Conservation (phyloP, 2,797 vertebrate genomes). For the Falco concolor region DNA sequence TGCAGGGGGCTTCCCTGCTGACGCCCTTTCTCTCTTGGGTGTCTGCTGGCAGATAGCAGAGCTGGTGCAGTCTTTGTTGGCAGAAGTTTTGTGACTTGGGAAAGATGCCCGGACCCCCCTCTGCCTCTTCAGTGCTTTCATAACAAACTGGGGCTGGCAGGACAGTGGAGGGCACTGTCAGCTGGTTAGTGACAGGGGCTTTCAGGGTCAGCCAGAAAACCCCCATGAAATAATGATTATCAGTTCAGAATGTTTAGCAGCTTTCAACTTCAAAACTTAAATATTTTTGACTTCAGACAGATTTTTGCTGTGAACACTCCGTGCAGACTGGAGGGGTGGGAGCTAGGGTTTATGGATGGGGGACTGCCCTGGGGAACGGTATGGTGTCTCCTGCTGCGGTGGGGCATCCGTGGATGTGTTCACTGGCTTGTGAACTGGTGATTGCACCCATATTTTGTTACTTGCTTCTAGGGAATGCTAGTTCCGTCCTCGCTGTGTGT, state of each 20-base stretch:
- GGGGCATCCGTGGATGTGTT: fast-evolving
- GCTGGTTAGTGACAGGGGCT: fast-evolving
- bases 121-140: no score
- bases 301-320: neutral
- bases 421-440: fast-evolving
- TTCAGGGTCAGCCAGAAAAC: fast-evolving
- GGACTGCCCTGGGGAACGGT: neutral
- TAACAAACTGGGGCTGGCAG: neutral
- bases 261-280: neutral
- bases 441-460: fast-evolving
- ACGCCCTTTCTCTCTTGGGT: neutral
- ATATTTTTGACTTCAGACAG: fast-evolving
- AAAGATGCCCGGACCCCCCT: fast-evolving
- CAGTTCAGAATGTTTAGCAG: fast-evolving
- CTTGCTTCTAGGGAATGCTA: neutral
- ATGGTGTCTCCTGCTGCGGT: fast-evolving
- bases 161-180: fast-evolving
- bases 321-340: fast-evolving
- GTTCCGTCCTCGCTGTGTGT: neutral
- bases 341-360: fast-evolving
- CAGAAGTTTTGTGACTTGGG: neutral
- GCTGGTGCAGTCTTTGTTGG: neutral
- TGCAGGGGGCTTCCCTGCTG: neutral
- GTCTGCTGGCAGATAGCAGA: neutral
- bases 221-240: fast-evolving